Conservation (phyloP, 2,888 invertebrate species). For the Phaonia tiefii region DNA sequence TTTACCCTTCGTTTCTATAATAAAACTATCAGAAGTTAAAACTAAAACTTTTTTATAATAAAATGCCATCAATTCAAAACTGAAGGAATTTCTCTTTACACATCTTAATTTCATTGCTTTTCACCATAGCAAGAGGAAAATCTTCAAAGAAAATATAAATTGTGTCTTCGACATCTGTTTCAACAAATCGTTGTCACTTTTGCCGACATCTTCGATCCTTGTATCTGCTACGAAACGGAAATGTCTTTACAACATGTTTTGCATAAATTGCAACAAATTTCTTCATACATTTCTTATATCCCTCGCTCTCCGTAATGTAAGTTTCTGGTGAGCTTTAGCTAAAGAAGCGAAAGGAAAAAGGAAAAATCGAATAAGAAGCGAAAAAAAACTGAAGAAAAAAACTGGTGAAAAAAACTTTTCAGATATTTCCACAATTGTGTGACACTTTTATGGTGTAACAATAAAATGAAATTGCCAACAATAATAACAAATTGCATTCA, state of each 20-base stretch:
- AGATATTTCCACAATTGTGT: not conserved
- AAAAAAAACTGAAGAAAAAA: not conserved
- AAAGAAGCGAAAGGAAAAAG: conserved; percentile 8
- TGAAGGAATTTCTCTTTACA: no score
- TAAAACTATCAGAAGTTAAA: no score
- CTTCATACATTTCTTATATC: not conserved
- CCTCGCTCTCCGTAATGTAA: conserved; percentile 39
- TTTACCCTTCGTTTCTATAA: no score
- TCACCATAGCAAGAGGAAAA: no score
- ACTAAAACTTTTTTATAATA: no score
- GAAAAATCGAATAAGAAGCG: not conserved
- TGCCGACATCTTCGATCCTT: conserved; percentile 19
- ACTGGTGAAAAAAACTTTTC: not conserved
- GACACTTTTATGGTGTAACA: conserved; percentile 51
- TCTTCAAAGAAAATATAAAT: no score
- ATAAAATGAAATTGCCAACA: conserved; percentile 64
- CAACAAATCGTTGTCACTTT: conserved; percentile 32
- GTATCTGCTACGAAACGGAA: conserved; percentile 33
- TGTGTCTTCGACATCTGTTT: conserved; percentile 22
- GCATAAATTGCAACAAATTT: conserved; percentile 61
- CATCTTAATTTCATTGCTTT: no score
- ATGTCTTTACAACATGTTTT: conserved; percentile 63
- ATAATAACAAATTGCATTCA: conserved; percentile 57
- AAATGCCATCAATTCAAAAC: no score
- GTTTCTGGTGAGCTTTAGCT: conserved; percentile 26